These are phyloP conservation scores for Glaucopsyche alexis DNA, from an alignment of 2,888 invertebrate species.

Conservation along the genomic window DNA sequence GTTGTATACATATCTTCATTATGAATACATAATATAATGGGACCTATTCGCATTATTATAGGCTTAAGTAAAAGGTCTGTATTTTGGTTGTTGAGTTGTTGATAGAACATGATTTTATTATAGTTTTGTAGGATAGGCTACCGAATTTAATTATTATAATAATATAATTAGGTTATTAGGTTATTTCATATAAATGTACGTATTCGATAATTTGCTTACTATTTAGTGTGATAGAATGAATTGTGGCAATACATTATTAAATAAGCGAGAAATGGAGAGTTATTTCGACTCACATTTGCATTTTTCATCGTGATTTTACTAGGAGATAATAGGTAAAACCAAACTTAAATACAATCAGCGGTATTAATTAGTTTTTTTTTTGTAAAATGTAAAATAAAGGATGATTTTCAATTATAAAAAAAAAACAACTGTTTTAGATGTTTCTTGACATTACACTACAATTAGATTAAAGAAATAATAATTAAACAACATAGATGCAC, in stretches of 20 bases:
- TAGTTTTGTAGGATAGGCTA: background rate
- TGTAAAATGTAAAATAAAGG: too few relatives aligned
- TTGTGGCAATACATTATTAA: background rate
- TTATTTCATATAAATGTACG: background rate
- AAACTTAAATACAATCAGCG: too few relatives aligned
- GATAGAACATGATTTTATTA: background rate
- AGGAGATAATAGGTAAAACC: background rate
- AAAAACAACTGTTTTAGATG: too few relatives aligned
- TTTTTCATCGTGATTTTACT: background rate
- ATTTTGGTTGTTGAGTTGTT: background rate
- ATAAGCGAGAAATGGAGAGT: background rate
- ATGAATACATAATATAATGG: background rate
- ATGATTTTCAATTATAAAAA: too few relatives aligned
- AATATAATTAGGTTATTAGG: background rate
- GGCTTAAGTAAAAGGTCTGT: background rate
- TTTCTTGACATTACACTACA: too few relatives aligned
- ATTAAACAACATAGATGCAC: too few relatives aligned
- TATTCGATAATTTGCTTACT: background rate
- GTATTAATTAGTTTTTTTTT: too few relatives aligned
- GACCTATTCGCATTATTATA: conserved; percentile 2
- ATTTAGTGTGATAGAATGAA: background rate
- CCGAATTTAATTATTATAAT: background rate
- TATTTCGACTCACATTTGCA: background rate
- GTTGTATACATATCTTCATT: background rate
- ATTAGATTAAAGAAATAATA: too few relatives aligned